phyloP scores from a whole-genome alignment of 2,797 vertebrate genomes.

The Helarctos malayanus region DNA sequence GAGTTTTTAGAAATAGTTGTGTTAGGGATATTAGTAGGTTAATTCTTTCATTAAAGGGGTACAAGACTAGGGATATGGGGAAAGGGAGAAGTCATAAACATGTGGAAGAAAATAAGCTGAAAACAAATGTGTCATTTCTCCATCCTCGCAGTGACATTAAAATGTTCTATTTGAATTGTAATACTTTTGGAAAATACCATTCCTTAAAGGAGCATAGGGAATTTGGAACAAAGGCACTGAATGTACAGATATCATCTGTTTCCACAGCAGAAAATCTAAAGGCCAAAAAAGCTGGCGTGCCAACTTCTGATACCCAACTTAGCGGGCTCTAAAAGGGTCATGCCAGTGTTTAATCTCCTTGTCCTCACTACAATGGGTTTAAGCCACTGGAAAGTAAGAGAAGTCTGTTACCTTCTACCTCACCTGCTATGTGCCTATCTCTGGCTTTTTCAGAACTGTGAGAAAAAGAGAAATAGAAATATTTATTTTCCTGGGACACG shows the following conservation, averaged over 20 bases:
- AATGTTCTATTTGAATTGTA: conserved; percentile 42
- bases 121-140: conserved; percentile 28
- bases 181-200: conserved; percentile 24
- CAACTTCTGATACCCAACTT: neutral
- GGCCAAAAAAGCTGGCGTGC: neutral
- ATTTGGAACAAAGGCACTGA: conserved; percentile 60
- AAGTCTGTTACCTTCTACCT: neutral
- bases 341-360: conserved; percentile 29
- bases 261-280: conserved; percentile 25
- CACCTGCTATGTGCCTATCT: neutral
- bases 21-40: conserved; percentile 29
- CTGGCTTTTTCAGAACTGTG: neutral
- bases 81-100: conserved; percentile 33
- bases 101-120: neutral
- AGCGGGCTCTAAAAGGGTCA: neutral
- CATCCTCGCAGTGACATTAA: conserved; percentile 18
- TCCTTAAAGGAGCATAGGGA: conserved; percentile 50
- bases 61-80: neutral
- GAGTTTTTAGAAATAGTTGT: conserved; percentile 13
- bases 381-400: conserved; percentile 39
- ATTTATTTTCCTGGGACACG: neutral
- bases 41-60: conserved; percentile 50
- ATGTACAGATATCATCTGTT: neutral
- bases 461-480: conserved; percentile 27
- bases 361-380: conserved; percentile 25